These are phyloP conservation scores for Stenotaenia linearis DNA, from an alignment of 2,888 invertebrate species.

Conservation along the genomic window DNA sequence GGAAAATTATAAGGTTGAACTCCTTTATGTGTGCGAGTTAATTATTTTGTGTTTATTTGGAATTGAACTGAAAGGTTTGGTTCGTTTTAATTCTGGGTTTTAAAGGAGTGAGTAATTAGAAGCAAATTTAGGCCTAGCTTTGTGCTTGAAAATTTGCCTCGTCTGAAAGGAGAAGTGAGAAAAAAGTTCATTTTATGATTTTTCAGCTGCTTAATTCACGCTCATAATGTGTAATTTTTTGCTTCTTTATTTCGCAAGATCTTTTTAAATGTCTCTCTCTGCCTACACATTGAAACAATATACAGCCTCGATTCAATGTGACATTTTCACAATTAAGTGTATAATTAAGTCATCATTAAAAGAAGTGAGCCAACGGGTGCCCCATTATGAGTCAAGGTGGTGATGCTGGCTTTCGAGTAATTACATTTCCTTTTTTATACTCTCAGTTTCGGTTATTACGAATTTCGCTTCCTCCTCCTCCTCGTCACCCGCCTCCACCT, in stretches of 20 bases:
- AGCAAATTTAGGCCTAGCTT: neutral
- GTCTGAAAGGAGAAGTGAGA: neutral
- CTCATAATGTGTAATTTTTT: constrained; percentile 17
- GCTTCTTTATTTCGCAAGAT: constrained; percentile 14
- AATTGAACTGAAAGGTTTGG: neutral
- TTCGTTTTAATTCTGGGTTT: neutral
- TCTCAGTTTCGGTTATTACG: constrained; percentile 26
- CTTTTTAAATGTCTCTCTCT: constrained; percentile 13
- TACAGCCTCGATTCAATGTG: neutral
- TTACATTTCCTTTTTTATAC: constrained; percentile 16
- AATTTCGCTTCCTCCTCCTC: neutral
- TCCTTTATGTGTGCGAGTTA: neutral
- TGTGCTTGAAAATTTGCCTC: neutral
- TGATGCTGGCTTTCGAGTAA: constrained; percentile 17
- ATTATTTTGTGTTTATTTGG: neutral
- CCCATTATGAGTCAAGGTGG: constrained; percentile 23
- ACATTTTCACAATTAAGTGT: constrained; percentile 26
- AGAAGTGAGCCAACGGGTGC: constrained; percentile 23
- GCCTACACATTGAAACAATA: constrained; percentile 13
- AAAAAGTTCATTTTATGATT: constrained; percentile 24
- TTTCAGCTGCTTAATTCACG: constrained; percentile 20
- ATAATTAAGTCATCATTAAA: constrained; percentile 26
- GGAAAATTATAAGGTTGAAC: neutral
- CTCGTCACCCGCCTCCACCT: neutral
- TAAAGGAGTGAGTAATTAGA: neutral